A percentile compares a stretch with the other conserved stretches of the same genome.
Evolutionary conservation across 2,888 invertebrate species (phyloP).

Genomic region (Nephrotoma flavescens): DNA sequence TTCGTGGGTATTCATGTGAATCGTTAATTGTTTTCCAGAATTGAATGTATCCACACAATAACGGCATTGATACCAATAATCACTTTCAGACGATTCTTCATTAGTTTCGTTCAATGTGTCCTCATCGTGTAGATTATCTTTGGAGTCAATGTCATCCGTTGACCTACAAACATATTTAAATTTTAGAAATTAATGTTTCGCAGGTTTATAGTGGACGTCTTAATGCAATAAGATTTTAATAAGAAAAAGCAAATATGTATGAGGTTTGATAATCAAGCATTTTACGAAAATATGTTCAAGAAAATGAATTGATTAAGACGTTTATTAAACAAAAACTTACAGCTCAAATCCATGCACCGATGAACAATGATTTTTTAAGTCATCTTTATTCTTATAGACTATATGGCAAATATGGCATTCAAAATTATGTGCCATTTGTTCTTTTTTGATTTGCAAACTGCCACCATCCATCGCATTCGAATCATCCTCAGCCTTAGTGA

Average conservation of each 20-base stretch:
- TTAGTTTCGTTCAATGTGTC: background rate
- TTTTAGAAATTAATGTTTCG: constrained; percentile 11
- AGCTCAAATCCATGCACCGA: constrained; percentile 21
- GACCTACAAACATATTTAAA: background rate
- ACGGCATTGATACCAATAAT: constrained; percentile 32
- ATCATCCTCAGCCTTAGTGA: constrained; percentile 1
- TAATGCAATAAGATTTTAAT: background rate
- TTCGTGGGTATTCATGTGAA: constrained; percentile 31
- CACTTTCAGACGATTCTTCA: constrained; percentile 11
- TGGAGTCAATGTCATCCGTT: constrained; percentile 11
- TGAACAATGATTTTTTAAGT: constrained; percentile 26
- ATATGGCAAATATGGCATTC: constrained; percentile 31
- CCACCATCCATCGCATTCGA: background rate
- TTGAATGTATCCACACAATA: constrained; percentile 33
- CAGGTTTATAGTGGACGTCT: constrained; percentile 9
- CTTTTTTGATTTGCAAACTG: background rate
- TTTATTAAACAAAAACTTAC: background rate
- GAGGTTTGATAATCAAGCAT: background rate
- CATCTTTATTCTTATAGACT: constrained; percentile 26
- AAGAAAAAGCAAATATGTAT: background rate
- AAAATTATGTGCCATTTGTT: constrained; percentile 17
- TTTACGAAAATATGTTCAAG: background rate
- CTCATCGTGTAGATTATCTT: background rate
- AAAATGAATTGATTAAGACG: background rate
- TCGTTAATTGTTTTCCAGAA: constrained; percentile 31